Evolutionary conservation across 1,140 invertebrate species (phyloP).

Genomic region (Andricus grossulariae): DNA sequence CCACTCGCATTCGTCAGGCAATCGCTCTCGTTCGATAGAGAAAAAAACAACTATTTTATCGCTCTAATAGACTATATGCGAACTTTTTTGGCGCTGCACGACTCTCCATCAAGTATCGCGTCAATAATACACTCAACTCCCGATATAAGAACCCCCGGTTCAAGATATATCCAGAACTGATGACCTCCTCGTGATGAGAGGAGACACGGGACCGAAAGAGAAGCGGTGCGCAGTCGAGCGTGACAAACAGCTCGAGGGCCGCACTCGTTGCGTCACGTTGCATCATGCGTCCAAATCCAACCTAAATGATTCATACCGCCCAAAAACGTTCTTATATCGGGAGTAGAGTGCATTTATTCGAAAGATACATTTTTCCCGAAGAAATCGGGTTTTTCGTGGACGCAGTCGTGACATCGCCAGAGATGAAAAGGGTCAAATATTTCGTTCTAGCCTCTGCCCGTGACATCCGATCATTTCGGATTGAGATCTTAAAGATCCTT

Average conservation of each 20-base stretch:
- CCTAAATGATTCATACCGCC: no score
- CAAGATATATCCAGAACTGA: no score
- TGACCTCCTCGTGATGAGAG: no score
- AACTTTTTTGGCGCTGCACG: conserved; percentile 11
- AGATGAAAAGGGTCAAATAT: conserved; percentile 4
- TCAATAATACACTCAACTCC: background rate
- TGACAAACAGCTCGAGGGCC: no score
- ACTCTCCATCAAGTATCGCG: background rate
- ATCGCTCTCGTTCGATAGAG: background rate
- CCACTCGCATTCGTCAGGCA: background rate
- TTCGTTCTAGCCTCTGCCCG: background rate
- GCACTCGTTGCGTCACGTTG: no score
- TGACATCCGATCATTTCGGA: background rate
- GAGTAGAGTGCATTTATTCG: background rate
- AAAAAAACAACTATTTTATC: conserved; percentile 1
- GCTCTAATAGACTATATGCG: conserved; percentile 18
- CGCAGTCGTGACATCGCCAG: background rate
- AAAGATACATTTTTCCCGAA: conserved; percentile 10
- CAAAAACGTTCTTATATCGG: no score
- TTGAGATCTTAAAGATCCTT: background rate
- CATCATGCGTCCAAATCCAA: no score
- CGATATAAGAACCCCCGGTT: no score
- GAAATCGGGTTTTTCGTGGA: background rate
- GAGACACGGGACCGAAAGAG: no score
- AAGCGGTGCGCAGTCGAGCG: no score